phyloP scores from a whole-genome alignment of 2,888 invertebrate genomes.

The Athalia rosae region DNA sequence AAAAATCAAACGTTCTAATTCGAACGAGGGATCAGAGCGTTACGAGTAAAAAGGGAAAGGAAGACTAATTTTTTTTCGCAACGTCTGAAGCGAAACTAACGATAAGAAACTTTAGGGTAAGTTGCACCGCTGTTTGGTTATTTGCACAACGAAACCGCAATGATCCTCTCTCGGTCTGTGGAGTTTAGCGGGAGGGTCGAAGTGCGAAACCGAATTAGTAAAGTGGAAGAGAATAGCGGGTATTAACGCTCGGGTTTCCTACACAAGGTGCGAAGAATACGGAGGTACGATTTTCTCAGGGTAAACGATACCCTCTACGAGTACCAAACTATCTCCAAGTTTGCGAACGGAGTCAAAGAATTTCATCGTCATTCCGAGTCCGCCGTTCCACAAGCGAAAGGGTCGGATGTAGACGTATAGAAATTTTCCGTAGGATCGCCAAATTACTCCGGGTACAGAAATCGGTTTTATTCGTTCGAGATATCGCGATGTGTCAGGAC shows the following conservation, averaged over 20 bases:
- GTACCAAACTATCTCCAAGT: too few species aligned
- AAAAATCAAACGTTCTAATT: too few species aligned
- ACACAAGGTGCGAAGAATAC: background rate
- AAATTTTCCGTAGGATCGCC: background rate
- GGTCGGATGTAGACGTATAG: background rate
- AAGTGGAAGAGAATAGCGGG: background rate
- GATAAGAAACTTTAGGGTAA: background rate
- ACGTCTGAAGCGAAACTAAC: too few species aligned
- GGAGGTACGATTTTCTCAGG: background rate
- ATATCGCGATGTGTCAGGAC: background rate
- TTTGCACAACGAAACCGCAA: conserved; percentile 9
- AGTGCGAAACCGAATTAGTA: conserved; percentile 4
- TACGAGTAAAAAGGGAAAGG: too few species aligned
- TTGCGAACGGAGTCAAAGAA: too few species aligned
- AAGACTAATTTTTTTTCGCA: too few species aligned
- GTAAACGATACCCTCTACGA: too few species aligned
- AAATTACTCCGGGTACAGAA: background rate
- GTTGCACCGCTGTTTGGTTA: conserved; percentile 7
- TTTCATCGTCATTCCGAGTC: too few species aligned
- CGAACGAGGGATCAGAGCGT: too few species aligned
- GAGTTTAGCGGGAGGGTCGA: background rate
- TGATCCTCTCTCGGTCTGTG: background rate
- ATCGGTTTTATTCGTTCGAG: background rate
- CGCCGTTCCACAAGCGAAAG: background rate
- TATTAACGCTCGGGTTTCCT: background rate